A percentile compares a stretch with the other conserved stretches of the same genome.
Evolutionary conservation across 2,797 vertebrate species (phyloP).

Genomic region (Paramormyrops hopkinsi): DNA sequence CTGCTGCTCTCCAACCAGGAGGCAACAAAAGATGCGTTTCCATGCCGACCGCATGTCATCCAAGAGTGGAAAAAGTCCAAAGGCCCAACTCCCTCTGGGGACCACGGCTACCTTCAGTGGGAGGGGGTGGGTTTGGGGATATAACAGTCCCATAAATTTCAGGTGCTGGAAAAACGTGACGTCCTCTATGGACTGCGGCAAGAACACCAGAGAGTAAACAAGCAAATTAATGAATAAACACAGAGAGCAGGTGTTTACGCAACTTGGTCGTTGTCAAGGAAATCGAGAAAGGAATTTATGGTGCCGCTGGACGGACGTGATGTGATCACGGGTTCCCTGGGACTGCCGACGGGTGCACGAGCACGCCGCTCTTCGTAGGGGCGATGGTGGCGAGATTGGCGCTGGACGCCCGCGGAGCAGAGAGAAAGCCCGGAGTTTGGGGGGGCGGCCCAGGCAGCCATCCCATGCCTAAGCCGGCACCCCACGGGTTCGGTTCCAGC

Average conservation of each 20-base stretch:
- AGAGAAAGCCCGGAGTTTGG: conserved; percentile 27
- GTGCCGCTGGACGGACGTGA: not conserved
- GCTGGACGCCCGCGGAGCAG: not conserved
- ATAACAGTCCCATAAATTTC: not conserved
- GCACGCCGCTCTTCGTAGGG: not conserved
- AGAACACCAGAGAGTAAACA: not conserved
- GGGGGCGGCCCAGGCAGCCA: conserved; percentile 61
- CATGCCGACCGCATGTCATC: conserved; percentile 79
- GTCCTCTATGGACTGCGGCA: not conserved
- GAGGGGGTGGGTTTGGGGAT: conserved; percentile 44
- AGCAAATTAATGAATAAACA: not conserved
- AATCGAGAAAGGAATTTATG: not conserved
- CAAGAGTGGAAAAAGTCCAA: conserved; percentile 74
- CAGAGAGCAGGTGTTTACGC: not conserved
- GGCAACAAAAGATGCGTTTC: conserved; percentile 67
- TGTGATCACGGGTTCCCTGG: not conserved
- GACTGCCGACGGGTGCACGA: not conserved
- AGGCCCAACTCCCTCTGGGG: conserved; percentile 69
- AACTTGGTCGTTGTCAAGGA: not conserved
- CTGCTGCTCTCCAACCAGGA: conserved; percentile 49
- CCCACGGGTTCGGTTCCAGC: conserved; percentile 34
- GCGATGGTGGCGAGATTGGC: not conserved
- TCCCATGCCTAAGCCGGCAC: conserved; percentile 35
- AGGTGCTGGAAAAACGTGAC: not conserved
- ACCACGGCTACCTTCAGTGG: conserved; percentile 46